Evolutionary conservation across 2,797 vertebrate genomes (phyloP), one percentile per base, ranked within the genome.

Genomic region (Cossypha caffra): DNA sequence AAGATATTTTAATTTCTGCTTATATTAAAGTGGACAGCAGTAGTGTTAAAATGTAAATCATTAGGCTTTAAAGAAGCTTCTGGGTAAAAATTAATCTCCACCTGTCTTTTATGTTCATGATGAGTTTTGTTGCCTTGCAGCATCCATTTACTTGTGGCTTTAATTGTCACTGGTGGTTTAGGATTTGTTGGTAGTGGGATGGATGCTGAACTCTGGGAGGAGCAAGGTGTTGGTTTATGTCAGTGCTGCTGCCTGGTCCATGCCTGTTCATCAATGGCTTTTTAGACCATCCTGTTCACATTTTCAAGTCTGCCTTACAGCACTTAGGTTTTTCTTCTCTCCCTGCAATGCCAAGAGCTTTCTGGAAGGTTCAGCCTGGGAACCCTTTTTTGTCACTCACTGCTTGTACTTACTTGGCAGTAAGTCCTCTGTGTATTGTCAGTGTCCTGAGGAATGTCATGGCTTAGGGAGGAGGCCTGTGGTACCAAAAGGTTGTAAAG

Each of bases 21-120:
- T 59, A 4, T 33, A 43, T 84, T 63, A 7, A 66, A 92, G 73
- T 59, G 62, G 90, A 55, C 63, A 45, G 90, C 86, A 59, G 57
- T 37, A 82, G 48, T 26, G 61, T 81, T 90, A 64, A 95, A 80
- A 95, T 84, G 73, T 40, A 79, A 94, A 82, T 88, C 2, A 1
- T 94, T 57, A 68, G 88, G 64, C 52, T 90, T 94, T 93, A 84
- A 88, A 66, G 80, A 68, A 84, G 51, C 38, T 86, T 31, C 54
- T 57, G 66, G 71, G 57, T 57, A 86, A 88, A 85, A 90, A 59
- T 59, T 78, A 37, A 81, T 90, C 80, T 90, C 51, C 38, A 42
- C 76, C 58, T 78, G 35, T 47, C 54, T 84, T 63, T 61, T 80
- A 9, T 68, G 77, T 72, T 68, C 66, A 7, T 48, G 29, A 64